Evolutionary conservation across 2,888 invertebrate species (phyloP).

Genomic region (Archaeoteleia sp.): DNA sequence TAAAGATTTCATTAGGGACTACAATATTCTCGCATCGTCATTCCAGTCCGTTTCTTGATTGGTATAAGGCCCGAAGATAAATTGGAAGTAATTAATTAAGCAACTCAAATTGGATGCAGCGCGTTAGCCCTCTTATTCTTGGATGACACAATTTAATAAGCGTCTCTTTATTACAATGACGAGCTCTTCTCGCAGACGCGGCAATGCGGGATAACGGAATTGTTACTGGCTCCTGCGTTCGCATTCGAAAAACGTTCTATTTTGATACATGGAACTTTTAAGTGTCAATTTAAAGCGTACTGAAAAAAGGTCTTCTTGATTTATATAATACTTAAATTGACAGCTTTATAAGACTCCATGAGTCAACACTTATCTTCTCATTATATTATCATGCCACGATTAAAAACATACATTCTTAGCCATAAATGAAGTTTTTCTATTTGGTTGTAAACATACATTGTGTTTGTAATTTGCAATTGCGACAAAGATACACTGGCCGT

Average conservation of each 20-base stretch:
- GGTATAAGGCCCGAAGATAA: constrained; percentile 61
- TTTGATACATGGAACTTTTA: constrained; percentile 29
- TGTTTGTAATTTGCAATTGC: too few relatives aligned
- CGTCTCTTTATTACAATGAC: constrained; percentile 51
- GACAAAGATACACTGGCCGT: too few relatives aligned
- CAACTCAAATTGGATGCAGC: constrained; percentile 73
- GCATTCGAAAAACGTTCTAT: constrained; percentile 30
- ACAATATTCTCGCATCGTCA: constrained; percentile 65
- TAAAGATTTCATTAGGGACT: constrained; percentile 72
- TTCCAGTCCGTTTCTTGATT: constrained; percentile 63
- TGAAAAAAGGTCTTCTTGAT: constrained; percentile 18
- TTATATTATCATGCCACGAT: too few relatives aligned
- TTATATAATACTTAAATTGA: constrained; percentile 40
- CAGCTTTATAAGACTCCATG: constrained; percentile 40
- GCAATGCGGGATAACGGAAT: constrained; percentile 59
- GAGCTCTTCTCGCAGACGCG: constrained; percentile 47
- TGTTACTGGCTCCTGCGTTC: constrained; percentile 40
- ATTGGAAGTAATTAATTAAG: constrained; percentile 74
- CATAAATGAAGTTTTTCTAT: constrained; percentile 19
- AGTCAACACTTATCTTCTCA: neutral
- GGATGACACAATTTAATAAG: constrained; percentile 74
- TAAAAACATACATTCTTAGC: too few relatives aligned
- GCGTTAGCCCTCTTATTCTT: constrained; percentile 63
- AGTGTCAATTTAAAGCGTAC: constrained; percentile 39
- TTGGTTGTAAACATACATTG: too few relatives aligned